phyloP scores from a whole-genome alignment of 2,797 vertebrate genomes.

The Ibycter americanus region DNA sequence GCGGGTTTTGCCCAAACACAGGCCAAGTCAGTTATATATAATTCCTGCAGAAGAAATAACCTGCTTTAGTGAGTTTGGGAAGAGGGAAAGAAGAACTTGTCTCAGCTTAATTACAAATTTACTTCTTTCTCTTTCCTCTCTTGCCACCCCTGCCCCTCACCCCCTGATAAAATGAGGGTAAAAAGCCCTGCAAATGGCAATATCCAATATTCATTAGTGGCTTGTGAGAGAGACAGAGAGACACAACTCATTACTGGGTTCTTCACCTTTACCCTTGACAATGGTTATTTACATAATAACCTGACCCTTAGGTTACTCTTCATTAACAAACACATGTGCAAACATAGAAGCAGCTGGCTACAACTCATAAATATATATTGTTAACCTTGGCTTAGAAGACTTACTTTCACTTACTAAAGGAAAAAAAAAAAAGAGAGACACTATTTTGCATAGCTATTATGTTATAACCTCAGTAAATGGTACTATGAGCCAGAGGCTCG shows the following conservation, averaged over 20 bases:
- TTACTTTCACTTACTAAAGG: conserved; percentile 55
- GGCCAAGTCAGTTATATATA: neutral
- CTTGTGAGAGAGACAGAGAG: conserved; percentile 59
- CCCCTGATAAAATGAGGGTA: conserved; percentile 46
- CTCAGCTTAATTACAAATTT: conserved; percentile 58
- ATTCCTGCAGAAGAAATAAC: conserved; percentile 21
- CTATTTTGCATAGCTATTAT: conserved; percentile 53
- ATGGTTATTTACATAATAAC: conserved; percentile 87
- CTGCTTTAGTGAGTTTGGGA: neutral
- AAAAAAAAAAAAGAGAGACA: neutral
- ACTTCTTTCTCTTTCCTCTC: conserved; percentile 33
- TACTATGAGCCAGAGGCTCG: neutral
- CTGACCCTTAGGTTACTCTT: conserved; percentile 83
- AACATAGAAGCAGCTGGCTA: conserved; percentile 75
- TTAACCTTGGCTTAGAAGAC: conserved; percentile 70
- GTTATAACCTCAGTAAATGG: neutral
- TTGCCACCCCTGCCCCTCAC: conserved; percentile 39
- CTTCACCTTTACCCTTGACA: conserved; percentile 80
- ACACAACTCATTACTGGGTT: conserved; percentile 80
- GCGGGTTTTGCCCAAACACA: neutral
- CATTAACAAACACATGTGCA: conserved; percentile 85
- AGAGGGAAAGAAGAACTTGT: neutral
- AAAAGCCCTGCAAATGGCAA: conserved; percentile 54
- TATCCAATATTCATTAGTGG: conserved; percentile 69
- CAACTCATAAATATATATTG: conserved; percentile 75